These are phyloP conservation scores for Stenichneumon culpator DNA, from an alignment of 2,888 invertebrate species.

Conservation along the genomic window DNA sequence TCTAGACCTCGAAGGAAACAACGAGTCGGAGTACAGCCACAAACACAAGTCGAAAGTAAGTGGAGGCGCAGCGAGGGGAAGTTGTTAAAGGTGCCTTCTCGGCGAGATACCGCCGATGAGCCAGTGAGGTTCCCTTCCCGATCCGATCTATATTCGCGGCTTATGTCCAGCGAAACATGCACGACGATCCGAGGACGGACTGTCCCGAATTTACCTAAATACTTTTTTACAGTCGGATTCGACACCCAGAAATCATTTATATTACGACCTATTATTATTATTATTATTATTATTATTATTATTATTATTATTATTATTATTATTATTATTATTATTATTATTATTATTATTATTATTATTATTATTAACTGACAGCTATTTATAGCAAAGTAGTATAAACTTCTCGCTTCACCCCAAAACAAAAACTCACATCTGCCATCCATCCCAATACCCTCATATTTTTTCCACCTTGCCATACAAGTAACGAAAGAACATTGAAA, in stretches of 20 bases:
- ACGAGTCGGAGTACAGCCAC: neutral
- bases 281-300: conserved; percentile 6
- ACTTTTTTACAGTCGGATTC: neutral
- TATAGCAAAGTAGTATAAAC: neutral
- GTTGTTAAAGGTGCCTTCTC: neutral
- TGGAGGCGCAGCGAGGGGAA: neutral
- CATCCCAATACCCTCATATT: neutral
- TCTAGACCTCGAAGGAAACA: conserved; percentile 5
- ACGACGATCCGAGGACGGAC: too few species aligned
- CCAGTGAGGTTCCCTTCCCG: conserved; percentile 17
- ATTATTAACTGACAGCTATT: neutral
- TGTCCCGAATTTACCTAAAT: neutral
- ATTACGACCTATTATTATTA: neutral
- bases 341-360: neutral
- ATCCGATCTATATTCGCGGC: conserved; percentile 14
- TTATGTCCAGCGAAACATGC: neutral
- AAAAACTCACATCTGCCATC: neutral
- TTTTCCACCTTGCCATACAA: neutral
- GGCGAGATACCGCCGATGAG: neutral
- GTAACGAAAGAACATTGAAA: conserved; percentile 22
- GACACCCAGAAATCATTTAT: neutral
- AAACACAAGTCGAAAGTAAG: neutral
- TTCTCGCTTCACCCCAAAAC: neutral
- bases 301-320: conserved; percentile 4
- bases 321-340: neutral